Conservation (phyloP, 2,797 vertebrate genomes). For the Ficedula albicollis region DNA sequence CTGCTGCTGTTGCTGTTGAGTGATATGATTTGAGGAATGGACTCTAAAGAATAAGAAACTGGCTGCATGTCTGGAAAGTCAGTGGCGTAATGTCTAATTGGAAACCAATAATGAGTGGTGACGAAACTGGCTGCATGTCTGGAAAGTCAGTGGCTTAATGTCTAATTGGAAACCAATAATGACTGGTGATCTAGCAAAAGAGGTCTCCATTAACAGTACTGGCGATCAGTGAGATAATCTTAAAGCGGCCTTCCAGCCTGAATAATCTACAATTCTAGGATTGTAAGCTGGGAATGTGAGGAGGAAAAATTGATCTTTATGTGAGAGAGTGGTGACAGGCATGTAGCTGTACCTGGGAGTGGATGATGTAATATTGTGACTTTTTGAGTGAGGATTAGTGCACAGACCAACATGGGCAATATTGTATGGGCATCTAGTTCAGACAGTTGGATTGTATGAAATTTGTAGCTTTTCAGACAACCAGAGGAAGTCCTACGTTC, state of each 20-base stretch:
- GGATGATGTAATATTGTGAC: not conserved
- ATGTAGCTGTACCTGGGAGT: not conserved
- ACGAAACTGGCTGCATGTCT: not conserved
- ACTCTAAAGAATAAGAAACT: not conserved
- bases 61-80: not conserved
- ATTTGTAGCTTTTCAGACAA: not conserved
- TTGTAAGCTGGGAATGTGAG: not conserved
- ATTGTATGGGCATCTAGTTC: not conserved
- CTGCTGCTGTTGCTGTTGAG: not conserved
- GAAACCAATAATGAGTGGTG: not conserved
- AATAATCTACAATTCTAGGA: not conserved
- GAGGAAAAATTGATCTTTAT: not conserved
- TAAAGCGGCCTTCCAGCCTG: not conserved
- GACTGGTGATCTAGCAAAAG: not conserved
- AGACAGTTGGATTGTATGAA: not conserved
- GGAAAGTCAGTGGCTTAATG: not conserved
- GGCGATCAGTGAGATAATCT: accelerated
- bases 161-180: not conserved
- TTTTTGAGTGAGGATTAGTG: not conserved
- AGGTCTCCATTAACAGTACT: not conserved
- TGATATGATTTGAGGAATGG: not conserved
- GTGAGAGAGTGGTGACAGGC: not conserved
- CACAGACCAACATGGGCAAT: not conserved
- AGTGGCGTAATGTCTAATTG: not conserved
- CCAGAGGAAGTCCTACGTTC: not conserved